Base-by-base conservation (phyloP, 1,140 invertebrate species). In the Xylocopa sonorina region DNA sequence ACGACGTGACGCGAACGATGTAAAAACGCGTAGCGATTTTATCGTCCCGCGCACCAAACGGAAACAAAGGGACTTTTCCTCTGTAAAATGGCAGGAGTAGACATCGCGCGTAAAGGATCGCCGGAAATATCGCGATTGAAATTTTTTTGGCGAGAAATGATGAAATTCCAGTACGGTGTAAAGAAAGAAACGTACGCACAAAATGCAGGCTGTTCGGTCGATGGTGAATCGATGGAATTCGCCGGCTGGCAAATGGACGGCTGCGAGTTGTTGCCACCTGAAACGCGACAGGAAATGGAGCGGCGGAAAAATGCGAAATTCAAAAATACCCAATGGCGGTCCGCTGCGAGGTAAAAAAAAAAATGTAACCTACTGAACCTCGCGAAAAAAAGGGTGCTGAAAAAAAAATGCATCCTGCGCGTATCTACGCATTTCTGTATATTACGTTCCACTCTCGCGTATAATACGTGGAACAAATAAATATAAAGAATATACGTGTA, bases 251-350 rank as follows among this genome's bases (percentile, higher is more conserved):
- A 48, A 29, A 46, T 43, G 53, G 69, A 24, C 29, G 46, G 46
- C 14, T 14, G 21, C 7, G 46, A 9, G 24, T 51, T 43, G 38
- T 67, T 46, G 50, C 51, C 34, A 41, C 2, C 24, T 14, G 27
- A 55, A 68, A 48, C 46, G 24, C 32, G 62, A 67, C 62, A 32
- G 43, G 27, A 32, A 62, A 66, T 75, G 27, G 48, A 18, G 6
- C 38, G 46, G 18, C 12, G 46, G 21, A 50, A 57, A 62, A 50
- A 53, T 77, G 60, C 62, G 63, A 83, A 83, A 80, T 84, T 79
- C 69, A 18, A 80, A 79, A 80, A 79, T 71, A 50, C 12, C 32
- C 48, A 48, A n/a, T 55, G 80, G 80, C 50, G n/a, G 18, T 50
- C 12, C 43, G 29, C 27, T 29, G 48, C 9, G 7, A 4, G 21